Evolutionary conservation across 2,113 vertebrate genomes (phyloP), one percentile per base, ranked within the genome.

Genomic region (Chaenogobius annularis): DNA sequence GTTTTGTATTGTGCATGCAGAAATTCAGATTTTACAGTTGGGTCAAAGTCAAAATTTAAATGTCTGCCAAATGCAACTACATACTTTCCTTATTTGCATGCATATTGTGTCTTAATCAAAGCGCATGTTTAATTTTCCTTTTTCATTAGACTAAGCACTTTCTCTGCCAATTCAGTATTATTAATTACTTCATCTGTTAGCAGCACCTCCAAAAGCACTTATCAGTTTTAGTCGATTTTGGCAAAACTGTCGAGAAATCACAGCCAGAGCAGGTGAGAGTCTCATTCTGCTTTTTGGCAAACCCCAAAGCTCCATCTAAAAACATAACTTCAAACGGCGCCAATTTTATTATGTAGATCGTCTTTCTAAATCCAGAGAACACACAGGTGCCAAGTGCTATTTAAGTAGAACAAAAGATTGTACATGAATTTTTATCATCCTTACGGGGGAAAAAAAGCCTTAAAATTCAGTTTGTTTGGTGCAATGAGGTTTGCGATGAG

Each of bases 311-410:
- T 66, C 65, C 40, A 64, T 71, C 66, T 58, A 31, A 55, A 31
- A 61, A 58, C 6, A 74, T 69, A 37, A 61, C 17, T 78, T 61
- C 65, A 74, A 67, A 74, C 23, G 20, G 43, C 19, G 75, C 15
- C 66, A 47, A 56, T 59, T 70, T 70, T 54, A 55, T 69, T 14
- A 11, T 10, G 40, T 72, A 78, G 55, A 70, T 54, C 44, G 58
- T 67, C 15, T 74, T 14, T 69, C 44, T 40, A 67, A 46, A 55
- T 70, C 55, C 62, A 56, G 52, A 69, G 81, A 75, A 69, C 71
- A 79, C 73, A 69, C 59, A 61, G 9, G 44, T 78, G 68, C 68
- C 72, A 74, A 82, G 75, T 84, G 74, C 59, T 72, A 71, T 3
- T 58, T 61, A 56, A 58, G 26, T 31, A 31, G 15, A 64, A 55